phyloP scores from a whole-genome alignment of 2,888 invertebrate species.

The Ligdia adustata region DNA sequence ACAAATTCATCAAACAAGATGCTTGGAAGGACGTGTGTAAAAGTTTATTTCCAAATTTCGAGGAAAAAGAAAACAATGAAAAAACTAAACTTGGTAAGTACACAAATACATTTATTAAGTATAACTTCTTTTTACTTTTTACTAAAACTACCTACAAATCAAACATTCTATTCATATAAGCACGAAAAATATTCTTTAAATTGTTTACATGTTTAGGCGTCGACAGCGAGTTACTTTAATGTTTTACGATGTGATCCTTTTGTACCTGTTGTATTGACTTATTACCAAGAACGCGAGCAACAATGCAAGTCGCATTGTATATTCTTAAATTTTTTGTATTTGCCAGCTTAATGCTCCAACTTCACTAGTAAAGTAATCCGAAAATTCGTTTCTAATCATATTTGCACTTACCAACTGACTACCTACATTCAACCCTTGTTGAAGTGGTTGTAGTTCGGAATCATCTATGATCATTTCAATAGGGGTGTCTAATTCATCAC shows the following conservation, averaged over 20 bases:
- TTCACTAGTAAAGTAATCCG: constrained; percentile 38
- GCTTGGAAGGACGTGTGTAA: constrained; percentile 38
- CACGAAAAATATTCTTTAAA: no score
- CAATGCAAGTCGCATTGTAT: constrained; percentile 32
- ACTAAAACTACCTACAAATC: no score
- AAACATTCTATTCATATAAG: no score
- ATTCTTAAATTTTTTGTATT: constrained; percentile 38
- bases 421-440: no score
- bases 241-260: constrained; percentile 33
- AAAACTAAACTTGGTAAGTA: constrained; percentile 38
- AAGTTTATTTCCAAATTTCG: constrained; percentile 38
- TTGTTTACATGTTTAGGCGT: no score
- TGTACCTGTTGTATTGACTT: constrained; percentile 34
- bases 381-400: constrained; percentile 38
- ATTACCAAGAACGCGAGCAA: constrained; percentile 32
- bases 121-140: constrained; percentile 28
- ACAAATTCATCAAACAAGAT: constrained; percentile 34
- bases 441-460: constrained; percentile 35
- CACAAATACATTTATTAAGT: constrained; percentile 31
- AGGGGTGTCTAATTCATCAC: constrained; percentile 34
- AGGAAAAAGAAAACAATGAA: constrained; percentile 39
- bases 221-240: no score
- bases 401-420: constrained; percentile 34
- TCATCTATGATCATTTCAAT: constrained; percentile 36
- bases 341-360: constrained; percentile 37